Evolutionary conservation across 2,888 invertebrate species (phyloP), one percentile per base, ranked within the genome.

Genomic region (Clanis bilineata): DNA sequence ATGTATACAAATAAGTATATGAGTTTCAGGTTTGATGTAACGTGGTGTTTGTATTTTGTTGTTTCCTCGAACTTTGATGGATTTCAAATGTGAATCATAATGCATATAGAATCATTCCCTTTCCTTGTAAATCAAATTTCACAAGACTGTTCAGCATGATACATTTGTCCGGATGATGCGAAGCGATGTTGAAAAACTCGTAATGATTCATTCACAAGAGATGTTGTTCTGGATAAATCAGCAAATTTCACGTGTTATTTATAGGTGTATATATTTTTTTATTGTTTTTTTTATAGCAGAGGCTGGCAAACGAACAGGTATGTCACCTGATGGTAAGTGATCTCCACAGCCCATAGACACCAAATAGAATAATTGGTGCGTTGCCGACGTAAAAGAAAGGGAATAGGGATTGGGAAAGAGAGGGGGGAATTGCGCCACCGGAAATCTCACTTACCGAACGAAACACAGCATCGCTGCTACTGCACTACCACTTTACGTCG

Each of bases 1-100:
- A 51, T 51, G 51, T 51, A 51, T 51, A 51, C 51, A 51, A 51
- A 51, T 51, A 51, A 51, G 18, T 32, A 51, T 45, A 25, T 32
- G 51, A 51, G 32, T 51, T 32, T 32, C 51, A 51, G 70, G 57
- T 41, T 47, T 66, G 64, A 69, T 69, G 73, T 74, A 73, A 66
- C 71, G 68, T 72, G 75, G 18, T 32, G 22, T 51, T 18, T 32
- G 28, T 28, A 32, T 41, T 6, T 39, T 7, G 18, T 6, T 41
- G 7, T 41, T 41, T 15, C 2, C 41, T 1, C n/a, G 6, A 2
- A 41, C 18, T 39, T 39, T 41, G 41, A 41, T 9, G 36, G 9
- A 10, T 12, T 36, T 36, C 36, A 36, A 6, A 10, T 36, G 12
- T 36, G 12, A 36, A 36, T 36, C 36, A 36, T 12, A 36, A 36